Evolutionary conservation across 2,113 vertebrate species (phyloP).

Genomic region (Vulpes lagopus): DNA sequence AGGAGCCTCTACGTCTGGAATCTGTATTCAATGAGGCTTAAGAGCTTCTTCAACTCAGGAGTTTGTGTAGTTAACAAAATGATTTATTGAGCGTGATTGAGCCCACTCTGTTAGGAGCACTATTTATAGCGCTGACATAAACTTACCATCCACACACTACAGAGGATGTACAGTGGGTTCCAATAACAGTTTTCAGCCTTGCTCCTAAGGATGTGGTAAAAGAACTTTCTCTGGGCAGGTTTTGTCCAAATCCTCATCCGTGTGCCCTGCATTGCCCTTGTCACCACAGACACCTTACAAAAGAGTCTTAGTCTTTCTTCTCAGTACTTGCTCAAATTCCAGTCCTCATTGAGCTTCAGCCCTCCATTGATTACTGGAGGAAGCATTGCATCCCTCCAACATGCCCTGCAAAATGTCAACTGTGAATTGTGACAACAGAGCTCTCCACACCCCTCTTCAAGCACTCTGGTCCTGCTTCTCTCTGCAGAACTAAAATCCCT

Average conservation of each 20-base stretch:
- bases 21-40: neutral
- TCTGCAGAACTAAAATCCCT: neutral
- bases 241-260: neutral
- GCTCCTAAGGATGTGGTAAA: conserved; percentile 22
- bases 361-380: neutral
- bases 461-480: neutral
- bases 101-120: conserved; percentile 12
- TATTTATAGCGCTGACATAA: neutral
- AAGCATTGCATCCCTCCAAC: neutral
- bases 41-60: neutral
- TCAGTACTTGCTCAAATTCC: neutral
- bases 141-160: neutral
- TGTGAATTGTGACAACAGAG: neutral
- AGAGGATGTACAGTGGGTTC: neutral
- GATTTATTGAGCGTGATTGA: neutral
- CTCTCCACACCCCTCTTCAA: neutral
- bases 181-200: neutral
- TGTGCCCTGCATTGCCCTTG: neutral
- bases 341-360: neutral
- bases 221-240: neutral
- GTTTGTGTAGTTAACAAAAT: neutral
- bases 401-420: neutral
- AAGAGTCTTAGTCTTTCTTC: neutral
- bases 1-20: neutral
- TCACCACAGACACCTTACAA: neutral